phyloP scores from a whole-genome alignment of 2,888 invertebrate species.

The Eugnorisma glareosa region DNA sequence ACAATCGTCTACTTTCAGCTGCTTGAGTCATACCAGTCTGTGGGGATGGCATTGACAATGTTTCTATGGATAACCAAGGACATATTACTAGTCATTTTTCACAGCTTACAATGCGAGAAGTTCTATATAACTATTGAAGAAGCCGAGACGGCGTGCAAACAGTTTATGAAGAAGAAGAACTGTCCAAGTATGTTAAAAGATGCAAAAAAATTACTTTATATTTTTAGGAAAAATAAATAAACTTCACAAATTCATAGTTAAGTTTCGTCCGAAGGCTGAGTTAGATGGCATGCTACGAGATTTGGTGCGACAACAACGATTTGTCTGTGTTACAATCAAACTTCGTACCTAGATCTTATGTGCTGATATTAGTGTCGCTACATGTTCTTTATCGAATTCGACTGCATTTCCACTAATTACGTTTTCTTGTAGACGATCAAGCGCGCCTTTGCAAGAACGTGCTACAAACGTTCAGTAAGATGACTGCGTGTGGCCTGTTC shows the following conservation, averaged over 20 bases:
- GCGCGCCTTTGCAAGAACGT: background rate
- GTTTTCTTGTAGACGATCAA: background rate
- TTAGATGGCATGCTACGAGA: too few species aligned
- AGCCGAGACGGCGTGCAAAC: conserved; percentile 10
- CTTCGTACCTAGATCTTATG: too few species aligned
- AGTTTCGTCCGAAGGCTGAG: too few species aligned
- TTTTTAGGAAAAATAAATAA: background rate
- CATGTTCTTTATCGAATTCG: too few species aligned
- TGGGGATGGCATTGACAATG: background rate
- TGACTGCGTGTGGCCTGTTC: too few species aligned
- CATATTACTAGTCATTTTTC: background rate
- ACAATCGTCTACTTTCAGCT: background rate
- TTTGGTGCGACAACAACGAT: too few species aligned
- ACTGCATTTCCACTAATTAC: too few species aligned
- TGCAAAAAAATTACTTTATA: background rate
- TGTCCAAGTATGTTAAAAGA: conserved; percentile 6
- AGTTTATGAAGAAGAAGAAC: background rate
- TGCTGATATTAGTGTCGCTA: too few species aligned
- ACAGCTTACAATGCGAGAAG: conserved; percentile 10
- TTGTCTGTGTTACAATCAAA: too few species aligned
- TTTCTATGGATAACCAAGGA: conserved; percentile 10
- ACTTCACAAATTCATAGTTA: background rate
- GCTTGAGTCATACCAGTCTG: background rate
- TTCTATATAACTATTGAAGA: conserved; percentile 20
- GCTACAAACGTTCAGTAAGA: background rate